Base-by-base conservation (phyloP, 2,113 vertebrate genomes). In the Pomatorhinus ruficollis region DNA sequence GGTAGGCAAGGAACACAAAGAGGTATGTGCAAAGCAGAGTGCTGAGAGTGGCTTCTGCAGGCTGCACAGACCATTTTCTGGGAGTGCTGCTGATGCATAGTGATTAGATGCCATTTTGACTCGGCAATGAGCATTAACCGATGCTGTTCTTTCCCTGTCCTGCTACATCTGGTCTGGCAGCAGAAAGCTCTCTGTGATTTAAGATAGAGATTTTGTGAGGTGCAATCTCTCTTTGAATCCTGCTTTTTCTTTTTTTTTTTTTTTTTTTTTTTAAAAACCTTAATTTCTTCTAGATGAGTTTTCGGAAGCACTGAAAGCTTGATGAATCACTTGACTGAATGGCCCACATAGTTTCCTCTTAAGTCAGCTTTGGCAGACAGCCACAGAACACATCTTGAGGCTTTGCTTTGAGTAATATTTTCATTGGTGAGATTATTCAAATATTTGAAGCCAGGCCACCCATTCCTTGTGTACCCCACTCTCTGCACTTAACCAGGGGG, bases 291-390 rank as follows among this genome's bases (percentile, higher is more conserved):
- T 71, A 82, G 72, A 33, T 20, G 86, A 61, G 25, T 53, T 96
- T 96, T 90, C 10, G 0, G 88, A 87, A 96, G 86, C 86, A 57
- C 44, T 75, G 83, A 75, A 81, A 78, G 44, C 69, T 87, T 9
- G 8, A 92, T 87, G 76, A 95, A 95, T 94, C 96, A 87, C 66
- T 93, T 84, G 76, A 82, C 80, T 95, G 92, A 92, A 87, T 65
- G 80, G 92, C 77, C 86, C 64, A 95, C 90, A 89, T 75, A 93
- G 90, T 94, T 97, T 96, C 86, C 90, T 93, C 80, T 86, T 47
- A 63, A 92, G 79, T 96, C 95, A 97, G 83, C 60, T 89, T 81
- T 97, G 96, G 95, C 94, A 94, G 61, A 0, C 0, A 93, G 96
- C 95, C 90, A 96, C 85, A 5, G 39, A 83, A 52, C 59, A 63